These are phyloP conservation scores for Tetragonisca angustula DNA, from an alignment of 2,888 invertebrate genomes.

Conservation along the genomic window DNA sequence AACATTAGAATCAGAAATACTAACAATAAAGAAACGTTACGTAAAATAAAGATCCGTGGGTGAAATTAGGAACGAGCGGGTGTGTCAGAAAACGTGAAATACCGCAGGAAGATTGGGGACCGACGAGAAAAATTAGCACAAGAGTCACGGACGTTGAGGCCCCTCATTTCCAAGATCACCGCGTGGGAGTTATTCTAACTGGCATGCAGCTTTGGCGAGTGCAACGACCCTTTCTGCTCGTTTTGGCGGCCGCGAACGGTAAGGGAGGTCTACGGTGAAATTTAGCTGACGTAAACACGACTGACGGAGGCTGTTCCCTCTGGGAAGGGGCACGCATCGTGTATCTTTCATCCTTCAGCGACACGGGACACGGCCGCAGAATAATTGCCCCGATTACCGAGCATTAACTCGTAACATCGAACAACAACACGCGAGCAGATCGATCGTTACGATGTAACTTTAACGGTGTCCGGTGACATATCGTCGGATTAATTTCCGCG, in stretches of 20 bases:
- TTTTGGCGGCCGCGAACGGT: conserved; percentile 35
- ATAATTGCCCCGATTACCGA: conserved; percentile 63
- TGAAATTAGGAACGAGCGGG: no score
- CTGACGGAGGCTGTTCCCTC: conserved; percentile 47
- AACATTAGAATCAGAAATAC: no score
- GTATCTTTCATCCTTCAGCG: conserved; percentile 40
- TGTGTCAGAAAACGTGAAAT: no score
- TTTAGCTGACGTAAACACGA: conserved; percentile 65
- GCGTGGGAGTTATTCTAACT: neutral
- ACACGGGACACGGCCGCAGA: conserved; percentile 49
- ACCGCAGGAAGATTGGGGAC: no score
- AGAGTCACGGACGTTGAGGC: neutral
- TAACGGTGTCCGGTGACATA: neutral
- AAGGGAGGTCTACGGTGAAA: conserved; percentile 53
- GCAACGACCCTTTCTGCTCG: conserved; percentile 49
- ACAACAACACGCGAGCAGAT: conserved; percentile 55
- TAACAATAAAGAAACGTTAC: no score
- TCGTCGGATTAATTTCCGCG: conserved; percentile 38
- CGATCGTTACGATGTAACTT: neutral
- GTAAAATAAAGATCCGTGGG: no score
- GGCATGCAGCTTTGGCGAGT: conserved; percentile 18
- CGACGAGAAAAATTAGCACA: no score
- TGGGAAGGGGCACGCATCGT: conserved; percentile 13
- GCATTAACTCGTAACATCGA: conserved; percentile 48
- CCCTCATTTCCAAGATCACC: neutral